Conservation (phyloP, 2,113 vertebrate genomes). For the Stigmatopora argus region DNA sequence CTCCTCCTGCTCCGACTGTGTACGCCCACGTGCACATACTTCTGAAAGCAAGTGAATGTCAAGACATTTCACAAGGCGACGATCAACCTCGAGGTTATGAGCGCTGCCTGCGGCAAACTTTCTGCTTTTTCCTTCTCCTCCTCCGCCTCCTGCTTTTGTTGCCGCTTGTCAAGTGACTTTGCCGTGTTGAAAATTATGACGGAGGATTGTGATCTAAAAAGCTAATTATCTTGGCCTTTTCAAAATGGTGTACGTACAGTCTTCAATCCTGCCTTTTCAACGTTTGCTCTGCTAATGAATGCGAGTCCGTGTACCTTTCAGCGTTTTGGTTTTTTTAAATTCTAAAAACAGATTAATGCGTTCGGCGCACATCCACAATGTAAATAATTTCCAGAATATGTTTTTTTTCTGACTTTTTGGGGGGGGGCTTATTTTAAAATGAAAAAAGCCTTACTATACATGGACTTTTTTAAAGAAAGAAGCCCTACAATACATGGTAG, state of each 20-base stretch:
- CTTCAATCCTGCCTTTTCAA: not conserved
- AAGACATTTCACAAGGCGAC: slow-evolving; percentile 47
- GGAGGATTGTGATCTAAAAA: slow-evolving; percentile 14
- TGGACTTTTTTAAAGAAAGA: too few species aligned
- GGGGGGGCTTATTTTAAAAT: too few species aligned
- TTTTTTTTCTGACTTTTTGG: too few species aligned
- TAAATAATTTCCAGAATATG: too few species aligned
- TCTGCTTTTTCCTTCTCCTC: slow-evolving; percentile 15
- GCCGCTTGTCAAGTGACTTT: slow-evolving; percentile 34
- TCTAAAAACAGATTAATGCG: too few species aligned
- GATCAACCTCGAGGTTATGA: slow-evolving; percentile 42
- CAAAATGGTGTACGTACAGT: not conserved
- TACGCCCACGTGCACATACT: slow-evolving; percentile 32
- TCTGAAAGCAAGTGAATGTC: slow-evolving; percentile 49
- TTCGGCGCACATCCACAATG: too few species aligned
- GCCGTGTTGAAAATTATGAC: slow-evolving; percentile 23
- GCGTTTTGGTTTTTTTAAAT: too few species aligned
- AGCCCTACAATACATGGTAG: too few species aligned
- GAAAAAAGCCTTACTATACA: too few species aligned
- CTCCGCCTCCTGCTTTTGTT: slow-evolving; percentile 9
- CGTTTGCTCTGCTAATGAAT: too few species aligned
- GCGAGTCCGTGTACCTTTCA: too few species aligned
- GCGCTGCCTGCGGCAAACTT: slow-evolving; percentile 22
- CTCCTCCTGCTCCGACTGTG: slow-evolving; percentile 42
- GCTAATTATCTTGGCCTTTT: not conserved